Base-by-base conservation (phyloP, 2,888 invertebrate species). In the Andrena trimmerana region DNA sequence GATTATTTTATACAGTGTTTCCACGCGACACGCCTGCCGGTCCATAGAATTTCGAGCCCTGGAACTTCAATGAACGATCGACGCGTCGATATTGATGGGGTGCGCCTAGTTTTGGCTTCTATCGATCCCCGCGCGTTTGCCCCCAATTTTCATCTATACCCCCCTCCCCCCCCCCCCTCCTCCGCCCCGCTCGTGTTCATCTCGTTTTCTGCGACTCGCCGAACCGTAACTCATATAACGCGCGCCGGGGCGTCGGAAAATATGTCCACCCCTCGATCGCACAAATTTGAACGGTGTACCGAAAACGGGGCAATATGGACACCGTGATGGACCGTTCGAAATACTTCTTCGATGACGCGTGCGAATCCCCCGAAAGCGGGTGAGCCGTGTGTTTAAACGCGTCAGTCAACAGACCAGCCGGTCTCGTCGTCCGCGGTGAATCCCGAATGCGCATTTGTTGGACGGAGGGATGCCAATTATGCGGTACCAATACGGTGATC, bases 51-150 rank as follows among this genome's bases (percentile, higher is more conserved):
- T 6, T 52, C 52, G 7, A n/a, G 20, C 52, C 57, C 4, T 2
- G 27, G 24, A 57, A 57, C 8, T 2, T 71, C 8, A 2, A 31
- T 3, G 29, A 36, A 71, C 24, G 60, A 74, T 63, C n/a, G 63
- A 57, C 29, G 16, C 33, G 48, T 48, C 42, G 63, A 72, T 72
- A 72, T 72, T 65, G 63, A 77, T 72, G 16, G 57, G 24, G n/a
- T 57, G 27, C 24, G 24, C 24, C 13, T 20, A 24, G 57, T 57
- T 42, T 42, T 57, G 57, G 57, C 24, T 24, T 24, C 24, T 24
- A 57, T 57, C 20, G 24, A 20, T 20, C 24, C 27, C 10, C 0
- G 27, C 7, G 42, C 16, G 42, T 42, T 42, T 57, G 57, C 24
- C 57, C 24, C 57, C 10, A 24, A 27, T 57, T 42, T 42, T 57